Evolutionary conservation across 2,888 invertebrate species (phyloP).

Genomic region (Epirrhoe alternata): DNA sequence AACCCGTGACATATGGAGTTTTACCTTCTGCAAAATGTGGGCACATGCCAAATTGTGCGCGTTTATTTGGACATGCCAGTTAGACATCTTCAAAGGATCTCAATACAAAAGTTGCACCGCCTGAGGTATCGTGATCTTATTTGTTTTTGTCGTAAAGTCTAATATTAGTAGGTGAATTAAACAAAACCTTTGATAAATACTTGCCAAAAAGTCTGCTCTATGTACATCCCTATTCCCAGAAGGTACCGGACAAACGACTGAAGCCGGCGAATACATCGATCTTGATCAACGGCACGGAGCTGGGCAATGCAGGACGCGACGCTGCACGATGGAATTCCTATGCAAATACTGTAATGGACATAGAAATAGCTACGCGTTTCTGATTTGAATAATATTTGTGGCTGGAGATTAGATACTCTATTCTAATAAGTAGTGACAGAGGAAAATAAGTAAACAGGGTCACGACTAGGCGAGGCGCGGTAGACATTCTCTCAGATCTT

Average conservation of each 20-base stretch:
- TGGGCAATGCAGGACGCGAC: slow-evolving; percentile 55
- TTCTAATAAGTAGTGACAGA: slow-evolving; percentile 36
- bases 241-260: slow-evolving; percentile 52
- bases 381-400: slow-evolving; percentile 39
- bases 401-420: slow-evolving; percentile 20
- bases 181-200: no score
- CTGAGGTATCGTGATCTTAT: no score
- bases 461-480: no score
- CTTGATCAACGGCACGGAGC: slow-evolving; percentile 72
- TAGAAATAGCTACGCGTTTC: slow-evolving; percentile 41
- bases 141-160: no score
- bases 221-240: slow-evolving; percentile 11
- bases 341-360: slow-evolving; percentile 61
- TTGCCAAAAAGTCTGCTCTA: neutral
- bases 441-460: neutral
- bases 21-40: no score
- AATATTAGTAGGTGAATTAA: no score
- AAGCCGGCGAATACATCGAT: slow-evolving; percentile 70
- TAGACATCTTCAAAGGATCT: no score
- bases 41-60: no score
- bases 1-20: no score
- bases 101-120: no score
- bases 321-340: slow-evolving; percentile 60
- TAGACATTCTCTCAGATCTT: no score
- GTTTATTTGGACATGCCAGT: no score